These are phyloP conservation scores for Ectemnius cavifrons DNA, from an alignment of 2,888 invertebrate species.

Conservation along the genomic window DNA sequence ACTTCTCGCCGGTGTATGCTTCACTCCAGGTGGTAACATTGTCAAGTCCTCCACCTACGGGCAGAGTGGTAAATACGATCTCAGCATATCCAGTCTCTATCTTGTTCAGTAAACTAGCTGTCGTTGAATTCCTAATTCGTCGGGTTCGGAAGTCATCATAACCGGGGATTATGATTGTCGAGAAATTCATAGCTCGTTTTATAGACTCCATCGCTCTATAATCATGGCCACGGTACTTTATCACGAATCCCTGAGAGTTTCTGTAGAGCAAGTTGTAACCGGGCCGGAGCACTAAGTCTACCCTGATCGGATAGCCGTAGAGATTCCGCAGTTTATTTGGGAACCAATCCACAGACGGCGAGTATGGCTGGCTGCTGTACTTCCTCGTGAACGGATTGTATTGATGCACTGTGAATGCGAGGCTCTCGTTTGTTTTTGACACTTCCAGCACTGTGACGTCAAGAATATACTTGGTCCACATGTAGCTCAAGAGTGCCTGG, in stretches of 20 bases:
- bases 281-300: constrained; percentile 3
- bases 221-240: constrained; percentile 21
- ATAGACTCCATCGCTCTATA: constrained; percentile 17
- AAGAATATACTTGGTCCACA: constrained; percentile 25
- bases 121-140: constrained; percentile 7
- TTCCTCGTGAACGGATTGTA: constrained; percentile 25
- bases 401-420: neutral
- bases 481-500: neutral
- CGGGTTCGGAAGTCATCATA: accelerated
- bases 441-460: constrained; percentile 25
- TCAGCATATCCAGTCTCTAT: constrained; percentile 33
- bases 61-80: neutral
- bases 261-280: constrained; percentile 23
- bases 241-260: constrained; percentile 13
- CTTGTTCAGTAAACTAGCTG: neutral
- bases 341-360: neutral
- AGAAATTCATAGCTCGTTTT: constrained; percentile 45
- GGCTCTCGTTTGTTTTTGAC: neutral
- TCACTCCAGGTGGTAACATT: neutral
- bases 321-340: constrained; percentile 53
- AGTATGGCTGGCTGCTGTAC: constrained; percentile 1
- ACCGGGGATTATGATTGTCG: neutral
- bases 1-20: constrained; percentile 18
- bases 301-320: constrained; percentile 32
- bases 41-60: neutral